Evolutionary conservation across 2,797 vertebrate species (phyloP), one percentile per base, ranked within the genome.

Genomic region (Cirrhinus mrigala): DNA sequence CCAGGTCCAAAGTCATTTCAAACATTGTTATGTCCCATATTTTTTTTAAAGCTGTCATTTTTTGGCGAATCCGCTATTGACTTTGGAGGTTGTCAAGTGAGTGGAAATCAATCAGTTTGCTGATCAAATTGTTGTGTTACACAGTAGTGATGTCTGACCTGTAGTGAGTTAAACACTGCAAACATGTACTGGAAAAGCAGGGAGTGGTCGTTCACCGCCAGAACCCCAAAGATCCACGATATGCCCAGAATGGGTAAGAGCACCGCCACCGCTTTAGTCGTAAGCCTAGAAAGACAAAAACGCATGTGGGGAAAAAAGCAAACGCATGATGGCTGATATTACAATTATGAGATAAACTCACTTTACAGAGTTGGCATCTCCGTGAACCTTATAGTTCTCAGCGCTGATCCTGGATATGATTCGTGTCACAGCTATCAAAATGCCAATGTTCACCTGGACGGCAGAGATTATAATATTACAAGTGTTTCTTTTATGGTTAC

Each of bases 351-450:
- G 37, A 83, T 50, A 81, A 10, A 89, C 40, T 97, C 91, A 99
- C 98, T 97, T 99, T 93, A 98, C 96, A 81, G 97, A 96, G 18
- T 97, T 97, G 8, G 97, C 96, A 52, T 99, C 98, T 70, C 97
- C 95, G 0, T 97, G 98, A 64, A 97, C 94, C 92, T 98, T 99
- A 83, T 97, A 99, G 94, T 95, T 99, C 90, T 99, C 98, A 0
- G 97, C 95, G 0, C 98, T 97, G 92, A 99, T 98, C 85, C 97
- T 96, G 33, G 98, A 99, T 88, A 99, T 99, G 88, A 99, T 98
- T 89, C 98, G 95, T 0, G 97, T 99, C 81, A 99, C 98, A 0
- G 97, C 97, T 10, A 99, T 90, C 52, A 99, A 96, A 75, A 99
- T 99, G 76, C 96, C 96, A 0, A 98, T 92, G 81, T 99, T 99